phyloP scores from a whole-genome alignment of 2,888 invertebrate genomes.

The Conops quadrifasciatus region DNA sequence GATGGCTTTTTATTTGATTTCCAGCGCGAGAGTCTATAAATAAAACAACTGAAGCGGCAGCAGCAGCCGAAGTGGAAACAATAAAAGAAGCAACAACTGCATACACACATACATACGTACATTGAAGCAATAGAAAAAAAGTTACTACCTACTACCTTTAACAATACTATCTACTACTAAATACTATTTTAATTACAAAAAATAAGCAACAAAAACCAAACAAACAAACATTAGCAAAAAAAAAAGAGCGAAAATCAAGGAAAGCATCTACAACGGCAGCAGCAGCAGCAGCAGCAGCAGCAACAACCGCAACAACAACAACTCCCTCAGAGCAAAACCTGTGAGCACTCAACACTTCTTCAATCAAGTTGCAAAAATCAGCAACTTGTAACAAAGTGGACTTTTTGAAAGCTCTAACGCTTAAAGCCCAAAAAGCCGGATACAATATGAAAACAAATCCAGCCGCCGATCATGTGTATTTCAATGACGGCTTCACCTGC shows the following conservation, averaged over 20 bases:
- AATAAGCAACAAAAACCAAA: neutral
- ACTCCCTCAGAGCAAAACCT: neutral
- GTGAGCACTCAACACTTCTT: neutral
- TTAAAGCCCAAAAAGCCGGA: slow-evolving; percentile 2
- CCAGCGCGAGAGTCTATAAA: too few species aligned
- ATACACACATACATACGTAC: neutral
- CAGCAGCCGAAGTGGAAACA: too few species aligned
- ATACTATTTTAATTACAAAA: neutral
- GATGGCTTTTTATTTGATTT: too few species aligned
- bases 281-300: neutral
- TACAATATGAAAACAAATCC: slow-evolving; percentile 57
- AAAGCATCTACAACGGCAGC: neutral
- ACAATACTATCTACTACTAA: neutral
- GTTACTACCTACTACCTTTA: neutral
- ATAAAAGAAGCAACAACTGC: too few species aligned
- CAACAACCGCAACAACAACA: neutral
- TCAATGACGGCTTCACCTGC: slow-evolving; percentile 63
- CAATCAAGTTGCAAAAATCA: neutral
- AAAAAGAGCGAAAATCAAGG: neutral
- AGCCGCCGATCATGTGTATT: slow-evolving; percentile 61
- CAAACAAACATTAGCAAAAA: neutral
- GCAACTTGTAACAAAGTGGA: neutral
- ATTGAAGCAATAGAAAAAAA: neutral
- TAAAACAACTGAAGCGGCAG: too few species aligned
- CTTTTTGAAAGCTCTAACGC: neutral